These are phyloP conservation scores for Colletes latitarsis DNA, from an alignment of 1,140 invertebrate species.

Conservation along the genomic window DNA sequence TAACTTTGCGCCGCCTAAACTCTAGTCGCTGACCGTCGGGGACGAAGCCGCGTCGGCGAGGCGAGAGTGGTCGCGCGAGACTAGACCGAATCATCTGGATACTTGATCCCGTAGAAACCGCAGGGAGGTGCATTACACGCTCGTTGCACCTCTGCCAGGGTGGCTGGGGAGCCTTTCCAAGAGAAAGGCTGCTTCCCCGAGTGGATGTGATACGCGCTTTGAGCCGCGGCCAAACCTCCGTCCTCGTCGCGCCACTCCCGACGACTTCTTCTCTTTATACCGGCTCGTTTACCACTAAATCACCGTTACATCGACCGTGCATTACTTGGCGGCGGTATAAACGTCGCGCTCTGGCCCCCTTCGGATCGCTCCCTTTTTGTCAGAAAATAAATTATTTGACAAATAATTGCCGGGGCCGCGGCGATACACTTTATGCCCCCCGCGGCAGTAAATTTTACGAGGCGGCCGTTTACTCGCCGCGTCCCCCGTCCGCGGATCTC, in stretches of 20 bases:
- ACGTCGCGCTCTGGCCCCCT: conserved; percentile 13
- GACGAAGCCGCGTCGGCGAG: background rate
- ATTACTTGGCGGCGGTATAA: conserved; percentile 45
- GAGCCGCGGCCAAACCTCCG: conserved; percentile 61
- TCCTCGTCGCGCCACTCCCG: background rate
- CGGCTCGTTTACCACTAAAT: conserved; percentile 61
- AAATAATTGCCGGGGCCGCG: conserved; percentile 51
- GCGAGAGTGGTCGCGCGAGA: conserved; percentile 29
- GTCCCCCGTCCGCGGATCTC: background rate
- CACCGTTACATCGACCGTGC: conserved; percentile 57
- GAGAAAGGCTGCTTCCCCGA: conserved; percentile 52
- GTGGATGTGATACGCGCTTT: conserved; percentile 63
- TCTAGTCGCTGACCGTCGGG: conserved; percentile 1
- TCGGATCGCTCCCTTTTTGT: conserved; percentile 26
- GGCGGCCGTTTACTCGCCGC: conserved; percentile 17
- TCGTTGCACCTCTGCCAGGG: conserved; percentile 55
- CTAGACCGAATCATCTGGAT: conserved; percentile 63
- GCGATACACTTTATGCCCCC: conserved; percentile 55
- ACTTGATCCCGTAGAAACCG: conserved; percentile 60
- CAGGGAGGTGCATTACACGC: conserved; percentile 60
- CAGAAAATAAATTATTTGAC: conserved; percentile 62
- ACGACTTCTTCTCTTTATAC: conserved; percentile 43
- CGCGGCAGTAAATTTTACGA: conserved; percentile 53
- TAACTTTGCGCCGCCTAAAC: background rate
- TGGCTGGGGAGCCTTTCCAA: conserved; percentile 35